Conservation (phyloP, 2,797 vertebrate species). For the Rachycentron canadum region DNA sequence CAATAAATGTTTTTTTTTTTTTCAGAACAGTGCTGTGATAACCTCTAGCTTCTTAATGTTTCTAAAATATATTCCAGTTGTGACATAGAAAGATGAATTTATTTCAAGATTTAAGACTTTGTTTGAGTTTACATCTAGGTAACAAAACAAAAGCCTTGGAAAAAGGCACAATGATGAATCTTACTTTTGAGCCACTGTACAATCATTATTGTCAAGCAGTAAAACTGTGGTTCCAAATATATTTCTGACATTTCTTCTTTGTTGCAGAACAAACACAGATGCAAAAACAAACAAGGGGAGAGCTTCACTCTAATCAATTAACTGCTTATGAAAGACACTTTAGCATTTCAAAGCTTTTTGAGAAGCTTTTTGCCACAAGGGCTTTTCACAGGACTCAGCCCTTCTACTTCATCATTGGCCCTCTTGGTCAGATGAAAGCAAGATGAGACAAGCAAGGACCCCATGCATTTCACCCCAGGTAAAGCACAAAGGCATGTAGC, state of each 20-base stretch:
- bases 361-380: constrained; percentile 33
- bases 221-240: background rate
- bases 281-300: constrained; percentile 20
- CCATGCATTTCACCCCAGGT: constrained; percentile 10
- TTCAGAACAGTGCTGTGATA: background rate
- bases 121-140: no score
- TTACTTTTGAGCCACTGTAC: background rate
- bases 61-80: background rate
- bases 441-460: constrained; percentile 14
- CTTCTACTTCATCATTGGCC: constrained; percentile 26
- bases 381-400: constrained; percentile 40
- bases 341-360: constrained; percentile 68
- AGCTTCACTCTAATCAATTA: constrained; percentile 50
- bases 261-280: background rate
- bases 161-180: background rate
- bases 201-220: background rate
- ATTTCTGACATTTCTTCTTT: constrained; percentile 5
- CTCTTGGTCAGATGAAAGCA: constrained; percentile 58
- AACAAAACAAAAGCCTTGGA: background rate
- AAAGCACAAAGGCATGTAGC: constrained; percentile 47
- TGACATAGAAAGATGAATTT: background rate
- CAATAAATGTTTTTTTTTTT: background rate
- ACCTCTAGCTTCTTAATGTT: background rate
- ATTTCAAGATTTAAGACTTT: background rate
- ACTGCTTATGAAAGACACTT: constrained; percentile 65